Conservation (phyloP, 2,888 invertebrate species). For the Chrysolina americana region DNA sequence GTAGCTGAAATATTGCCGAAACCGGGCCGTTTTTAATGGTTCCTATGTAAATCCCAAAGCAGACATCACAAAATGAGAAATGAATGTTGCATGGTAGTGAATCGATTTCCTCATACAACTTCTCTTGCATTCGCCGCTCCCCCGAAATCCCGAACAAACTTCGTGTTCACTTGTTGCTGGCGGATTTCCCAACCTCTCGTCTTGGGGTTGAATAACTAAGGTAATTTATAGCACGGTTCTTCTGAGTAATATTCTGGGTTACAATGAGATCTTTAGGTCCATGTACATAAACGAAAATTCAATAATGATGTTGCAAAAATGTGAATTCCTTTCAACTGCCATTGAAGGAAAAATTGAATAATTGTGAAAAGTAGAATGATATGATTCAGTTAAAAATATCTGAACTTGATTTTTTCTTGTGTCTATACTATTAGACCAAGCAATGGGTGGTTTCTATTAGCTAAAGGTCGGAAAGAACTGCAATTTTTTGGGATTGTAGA, state of each 20-base stretch:
- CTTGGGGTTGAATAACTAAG: constrained; percentile 24
- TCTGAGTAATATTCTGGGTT: not conserved
- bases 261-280: not conserved
- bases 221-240: constrained; percentile 31
- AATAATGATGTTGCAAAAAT: too few relatives aligned
- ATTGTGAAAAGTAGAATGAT: too few relatives aligned
- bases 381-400: too few relatives aligned
- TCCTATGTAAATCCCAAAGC: constrained; percentile 22
- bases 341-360: too few relatives aligned
- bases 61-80: constrained; percentile 38
- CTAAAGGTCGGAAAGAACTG: too few relatives aligned
- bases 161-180: constrained; percentile 36
- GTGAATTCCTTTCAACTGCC: too few relatives aligned
- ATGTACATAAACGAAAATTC: too few relatives aligned
- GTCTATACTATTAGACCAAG: too few relatives aligned
- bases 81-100: constrained; percentile 39
- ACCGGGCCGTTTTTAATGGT: constrained; percentile 12
- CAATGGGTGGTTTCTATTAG: too few relatives aligned
- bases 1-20: constrained; percentile 13
- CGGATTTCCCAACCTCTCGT: constrained; percentile 19
- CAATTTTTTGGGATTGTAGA: too few relatives aligned
- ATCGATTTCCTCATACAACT: constrained; percentile 45
- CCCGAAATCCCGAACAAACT: constrained; percentile 43
- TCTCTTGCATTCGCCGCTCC: constrained; percentile 34
- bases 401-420: too few relatives aligned